phyloP scores from a whole-genome alignment of 2,113 vertebrate species.

The Felis catus region F.catus_Fca126_mat1.0 CM031415.1:168176501-168177000 shows the following conservation, averaged over 20 bases:
- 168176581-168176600: too few relatives aligned
- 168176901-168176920: neutral
- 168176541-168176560: too few relatives aligned
- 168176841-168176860: neutral
- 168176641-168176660: too few relatives aligned
- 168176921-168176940: neutral
- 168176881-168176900: neutral
- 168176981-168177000: neutral
- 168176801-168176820: neutral
- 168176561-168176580: too few relatives aligned
- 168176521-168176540: neutral
- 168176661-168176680: too few relatives aligned
- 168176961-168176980: neutral
- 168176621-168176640: too few relatives aligned
- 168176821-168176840: neutral
- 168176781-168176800: neutral
- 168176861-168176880: neutral
- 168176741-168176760: neutral
- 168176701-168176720: too few relatives aligned
- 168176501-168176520: neutral
- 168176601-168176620: too few relatives aligned
- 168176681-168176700: too few relatives aligned
- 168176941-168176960: neutral
- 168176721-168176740: too few relatives aligned
- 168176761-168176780: slow-evolving; percentile 39